Percentiles rank a stretch among this genome's conserved stretches.
phyloP scores from a whole-genome alignment of 2,888 invertebrate species.

The Diploptera punctata region DNA sequence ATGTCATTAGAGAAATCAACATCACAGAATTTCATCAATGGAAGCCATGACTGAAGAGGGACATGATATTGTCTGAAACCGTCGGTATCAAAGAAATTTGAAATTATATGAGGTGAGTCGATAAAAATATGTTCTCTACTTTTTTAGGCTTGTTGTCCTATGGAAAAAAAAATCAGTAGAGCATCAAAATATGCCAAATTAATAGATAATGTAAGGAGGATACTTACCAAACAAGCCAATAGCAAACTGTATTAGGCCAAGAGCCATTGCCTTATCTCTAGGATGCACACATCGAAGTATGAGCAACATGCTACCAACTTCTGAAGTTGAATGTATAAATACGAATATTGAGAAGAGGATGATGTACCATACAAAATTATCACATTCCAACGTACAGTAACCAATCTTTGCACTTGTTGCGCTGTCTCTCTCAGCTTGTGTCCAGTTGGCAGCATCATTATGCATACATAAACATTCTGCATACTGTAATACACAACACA shows the following conservation, averaged over 20 bases:
- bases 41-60: no score
- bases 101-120: no score
- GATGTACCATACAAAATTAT: slow-evolving; percentile 81
- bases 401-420: slow-evolving; percentile 69
- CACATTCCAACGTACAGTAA: slow-evolving; percentile 81
- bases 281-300: slow-evolving; percentile 92
- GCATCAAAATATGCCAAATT: no score
- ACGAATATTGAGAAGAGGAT: slow-evolving; percentile 85
- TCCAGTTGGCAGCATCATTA: slow-evolving; percentile 33
- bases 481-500: slow-evolving; percentile 55
- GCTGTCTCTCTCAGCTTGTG: slow-evolving; percentile 1
- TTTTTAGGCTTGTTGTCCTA: no score
- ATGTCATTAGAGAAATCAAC: no score
- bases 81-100: no score
- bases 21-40: no score
- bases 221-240: slow-evolving; percentile 82
- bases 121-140: no score
- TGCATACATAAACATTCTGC: slow-evolving; percentile 59
- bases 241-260: slow-evolving; percentile 92
- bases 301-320: slow-evolving; percentile 89
- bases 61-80: no score
- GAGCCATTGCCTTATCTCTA: slow-evolving; percentile 92
- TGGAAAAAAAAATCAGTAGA: no score
- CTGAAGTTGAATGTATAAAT: slow-evolving; percentile 91
- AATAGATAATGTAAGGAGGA: no score